phyloP scores from a whole-genome alignment of 2,888 invertebrate genomes.

The Tipula unca region DNA sequence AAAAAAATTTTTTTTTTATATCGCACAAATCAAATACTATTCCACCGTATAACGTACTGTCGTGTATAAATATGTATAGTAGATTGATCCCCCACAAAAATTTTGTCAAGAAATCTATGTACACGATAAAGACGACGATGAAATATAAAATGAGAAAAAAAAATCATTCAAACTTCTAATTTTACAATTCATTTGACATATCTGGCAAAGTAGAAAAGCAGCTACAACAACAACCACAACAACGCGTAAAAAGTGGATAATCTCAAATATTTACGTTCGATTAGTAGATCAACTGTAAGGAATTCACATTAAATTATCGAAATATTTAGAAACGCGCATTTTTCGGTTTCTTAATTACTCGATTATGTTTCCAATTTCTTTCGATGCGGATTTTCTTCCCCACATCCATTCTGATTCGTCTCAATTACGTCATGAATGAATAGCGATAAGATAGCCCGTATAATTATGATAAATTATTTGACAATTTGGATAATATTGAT shows the following conservation, averaged over 20 bases:
- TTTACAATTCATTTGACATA: neutral
- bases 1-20: neutral
- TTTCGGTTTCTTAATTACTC: neutral
- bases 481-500: neutral
- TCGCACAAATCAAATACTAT: neutral
- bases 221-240: neutral
- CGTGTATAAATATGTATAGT: neutral
- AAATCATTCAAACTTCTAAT: constrained; percentile 8
- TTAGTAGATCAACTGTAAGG: neutral
- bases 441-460: neutral
- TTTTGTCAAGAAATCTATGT: neutral
- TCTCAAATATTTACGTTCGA: neutral
- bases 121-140: neutral
- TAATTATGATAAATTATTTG: neutral
- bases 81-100: neutral
- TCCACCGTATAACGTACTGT: neutral
- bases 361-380: neutral
- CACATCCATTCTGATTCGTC: neutral
- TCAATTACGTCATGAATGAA: neutral
- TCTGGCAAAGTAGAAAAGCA: neutral
- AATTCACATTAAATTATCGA: neutral
- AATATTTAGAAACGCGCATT: neutral
- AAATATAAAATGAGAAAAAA: neutral
- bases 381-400: neutral
- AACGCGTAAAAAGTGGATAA: neutral